Evolutionary conservation across 1,140 invertebrate genomes (phyloP).

Genomic region (Anastatus disparis): DNA sequence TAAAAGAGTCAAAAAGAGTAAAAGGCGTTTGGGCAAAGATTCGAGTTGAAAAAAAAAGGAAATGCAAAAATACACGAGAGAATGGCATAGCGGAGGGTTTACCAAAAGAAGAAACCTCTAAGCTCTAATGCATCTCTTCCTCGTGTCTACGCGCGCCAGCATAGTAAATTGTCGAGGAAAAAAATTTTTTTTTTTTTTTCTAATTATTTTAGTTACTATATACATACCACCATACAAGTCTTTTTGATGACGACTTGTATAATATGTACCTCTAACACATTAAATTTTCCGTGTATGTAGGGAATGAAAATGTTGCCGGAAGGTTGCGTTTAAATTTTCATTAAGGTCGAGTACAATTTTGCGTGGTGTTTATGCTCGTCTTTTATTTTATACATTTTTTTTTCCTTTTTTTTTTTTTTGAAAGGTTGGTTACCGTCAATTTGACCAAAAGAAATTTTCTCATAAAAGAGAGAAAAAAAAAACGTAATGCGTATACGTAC

Average conservation of each 20-base stretch:
- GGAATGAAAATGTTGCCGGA: neutral
- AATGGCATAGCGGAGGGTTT: neutral
- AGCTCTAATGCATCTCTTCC: slow-evolving; percentile 12
- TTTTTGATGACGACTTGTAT: neutral
- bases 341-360: slow-evolving; percentile 12
- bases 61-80: slow-evolving; percentile 3
- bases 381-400: neutral
- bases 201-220: slow-evolving; percentile 27
- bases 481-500: no score
- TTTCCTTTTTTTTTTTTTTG: neutral
- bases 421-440: neutral
- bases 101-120: neutral
- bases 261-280: neutral
- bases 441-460: no score
- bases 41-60: neutral
- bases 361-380: neutral
- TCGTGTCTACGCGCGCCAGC: neutral
- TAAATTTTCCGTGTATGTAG: neutral
- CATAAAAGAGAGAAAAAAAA: no score
- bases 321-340: slow-evolving; percentile 26
- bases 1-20: neutral
- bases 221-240: neutral
- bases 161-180: slow-evolving; percentile 23
- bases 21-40: neutral
- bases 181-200: no score